Evolutionary conservation across 2,888 invertebrate species (phyloP), one percentile per base, ranked within the genome.

Genomic region (Galerucella nymphaeae): DNA sequence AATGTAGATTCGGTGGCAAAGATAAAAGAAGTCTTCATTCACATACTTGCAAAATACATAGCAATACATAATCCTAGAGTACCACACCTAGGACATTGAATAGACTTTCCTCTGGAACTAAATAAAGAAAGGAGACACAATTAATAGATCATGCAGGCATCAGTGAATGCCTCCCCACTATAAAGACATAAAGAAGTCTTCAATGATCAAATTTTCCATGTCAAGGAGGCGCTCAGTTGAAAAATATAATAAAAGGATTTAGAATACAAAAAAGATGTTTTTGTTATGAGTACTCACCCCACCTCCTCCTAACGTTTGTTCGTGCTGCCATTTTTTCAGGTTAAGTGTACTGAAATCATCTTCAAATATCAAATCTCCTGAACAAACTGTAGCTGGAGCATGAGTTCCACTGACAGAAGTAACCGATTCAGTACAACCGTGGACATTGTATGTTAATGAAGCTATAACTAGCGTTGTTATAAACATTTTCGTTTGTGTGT

Each of bases 291-390:
- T 16, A 81, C 90, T 88, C 84, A 91, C 90, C 63, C 92, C 92
- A 75, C 92, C 92, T 6, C 80, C 80, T 1, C 73, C 67, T 1
- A 92, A 84, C 0, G 92, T 92, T 77, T 89, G 88, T 83, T 92
- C 92, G 80, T 92, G 91, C 80, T 90, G 88, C 92, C 92, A 92
- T 77, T 87, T 89, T 75, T 88, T 87, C 0, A 89, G 84, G 80
- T 92, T 88, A 14, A 92, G 87, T 1, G 83, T 83, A 30, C 90
- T 85, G 82, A 92, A 92, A 23, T 90, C 88, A 50, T 92, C 92
- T 8, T 89, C 82, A 80, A 92, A 93, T 80, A 93, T 89, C 59
- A 91, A 83, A 9, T 86, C 89, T 0, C 91, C 91, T 0, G 89
- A 87, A 83, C 90, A 91, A 45, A 77, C 70, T 50, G 53, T 71